phyloP scores from a whole-genome alignment of 2,888 invertebrate species.

The Rotaria macrura region DNA sequence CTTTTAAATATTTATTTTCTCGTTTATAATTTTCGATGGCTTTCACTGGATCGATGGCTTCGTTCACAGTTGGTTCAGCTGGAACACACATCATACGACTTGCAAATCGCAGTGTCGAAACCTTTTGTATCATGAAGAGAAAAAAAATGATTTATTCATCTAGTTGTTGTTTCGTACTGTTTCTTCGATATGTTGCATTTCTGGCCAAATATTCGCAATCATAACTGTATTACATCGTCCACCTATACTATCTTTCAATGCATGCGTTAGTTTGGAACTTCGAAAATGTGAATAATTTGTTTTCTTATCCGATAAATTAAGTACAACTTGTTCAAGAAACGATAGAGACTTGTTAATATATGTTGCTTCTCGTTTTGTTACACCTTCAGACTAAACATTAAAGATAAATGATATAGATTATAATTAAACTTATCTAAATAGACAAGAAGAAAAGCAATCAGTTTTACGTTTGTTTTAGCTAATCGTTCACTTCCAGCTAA shows the following conservation, averaged over 20 bases:
- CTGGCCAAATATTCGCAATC: conserved; percentile 49
- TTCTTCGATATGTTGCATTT: conserved; percentile 47
- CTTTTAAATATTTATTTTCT: conserved; percentile 45
- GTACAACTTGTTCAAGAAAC: conserved; percentile 49
- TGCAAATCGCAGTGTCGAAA: conserved; percentile 50
- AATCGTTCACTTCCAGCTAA: conserved; percentile 50
- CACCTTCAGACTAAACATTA: conserved; percentile 45
- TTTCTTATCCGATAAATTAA: conserved; percentile 46
- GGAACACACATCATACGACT: conserved; percentile 50
- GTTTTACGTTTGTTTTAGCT: conserved; percentile 48
- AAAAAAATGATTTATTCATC: no score
- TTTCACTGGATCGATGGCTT: conserved; percentile 45
- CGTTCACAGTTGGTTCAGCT: conserved; percentile 46
- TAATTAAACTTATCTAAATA: no score
- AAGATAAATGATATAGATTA: neutral
- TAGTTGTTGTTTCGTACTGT: conserved; percentile 40
- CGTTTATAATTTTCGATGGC: conserved; percentile 46
- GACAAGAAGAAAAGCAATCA: neutral
- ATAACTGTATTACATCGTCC: conserved; percentile 47
- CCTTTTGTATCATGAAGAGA: conserved; percentile 37
- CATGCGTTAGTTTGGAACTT: conserved; percentile 50
- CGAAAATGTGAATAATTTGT: conserved; percentile 48
- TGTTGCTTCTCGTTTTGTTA: conserved; percentile 48
- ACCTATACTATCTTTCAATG: conserved; percentile 49
- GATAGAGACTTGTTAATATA: conserved; percentile 51